Base-by-base conservation (phyloP, 1,140 invertebrate genomes). In the Caenorhabditis tropicalis region DNA sequence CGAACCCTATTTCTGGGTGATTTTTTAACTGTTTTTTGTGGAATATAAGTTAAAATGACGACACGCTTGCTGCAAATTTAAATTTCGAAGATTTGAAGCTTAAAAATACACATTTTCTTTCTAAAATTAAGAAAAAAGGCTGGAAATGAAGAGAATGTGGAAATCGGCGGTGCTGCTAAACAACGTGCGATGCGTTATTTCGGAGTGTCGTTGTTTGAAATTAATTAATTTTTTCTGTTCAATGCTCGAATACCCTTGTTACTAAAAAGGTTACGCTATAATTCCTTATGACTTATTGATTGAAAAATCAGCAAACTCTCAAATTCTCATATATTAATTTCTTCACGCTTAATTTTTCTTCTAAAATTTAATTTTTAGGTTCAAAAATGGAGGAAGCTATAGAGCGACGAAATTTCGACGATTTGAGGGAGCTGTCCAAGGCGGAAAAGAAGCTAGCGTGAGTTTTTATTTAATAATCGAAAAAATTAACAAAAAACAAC, bases 361-460 rank as follows among this genome's bases (percentile, higher is more conserved):
- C 6, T 15, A 27, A 58, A 58, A 27, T 27, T 27, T 58, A 9
- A n/a, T 24, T 56, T 56, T 27, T 27, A 10, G 29, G 53, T 29
- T 36, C 6, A 74, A 74, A 70, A 74, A 74, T 74, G 65, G 65
- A 74, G n/a, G 36, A 39, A 19, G 65, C 36, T 6, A 74, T 74
- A 31, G 65, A 12, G 19, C n/a, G 21, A 24, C 19, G 65, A 9
- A 31, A 74, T 46, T 43, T 74, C 5, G 65, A 74, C 65, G 36
- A 24, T 5, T 74, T 74, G n/a, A 0, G 29, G 36, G 65, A 74
- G 65, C 10, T 39, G 33, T 39, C 43, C 19, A 74, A 74, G n/a
- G 65, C 65, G 21, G 65, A 74, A 24, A 74, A 46, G 29, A 74
- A 74, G n/a, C 6, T 24, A 2, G 65, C 29, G 65, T 74, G 12